Evolutionary conservation across 2,888 invertebrate species (phyloP).

Genomic region (Drosophila nigricruria): DNA sequence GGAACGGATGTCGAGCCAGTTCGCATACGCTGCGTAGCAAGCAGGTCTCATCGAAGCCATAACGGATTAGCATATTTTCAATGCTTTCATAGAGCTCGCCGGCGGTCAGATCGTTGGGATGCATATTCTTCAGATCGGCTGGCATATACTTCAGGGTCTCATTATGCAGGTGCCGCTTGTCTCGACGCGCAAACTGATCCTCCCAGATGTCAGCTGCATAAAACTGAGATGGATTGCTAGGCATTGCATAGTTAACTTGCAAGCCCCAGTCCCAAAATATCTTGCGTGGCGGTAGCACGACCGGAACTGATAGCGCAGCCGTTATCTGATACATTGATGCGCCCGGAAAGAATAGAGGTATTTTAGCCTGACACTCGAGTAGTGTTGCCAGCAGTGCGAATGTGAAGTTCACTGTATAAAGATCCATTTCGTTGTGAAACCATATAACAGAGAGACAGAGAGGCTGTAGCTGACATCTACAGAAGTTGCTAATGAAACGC

Average conservation of each 20-base stretch:
- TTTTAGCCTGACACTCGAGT: conserved; percentile 19
- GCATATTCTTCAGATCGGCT: conserved; percentile 27
- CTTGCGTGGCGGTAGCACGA: conserved; percentile 68
- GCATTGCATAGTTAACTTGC: conserved; percentile 81
- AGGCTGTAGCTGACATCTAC: conserved; percentile 27
- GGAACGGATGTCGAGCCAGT: conserved; percentile 88
- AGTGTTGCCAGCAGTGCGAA: conserved; percentile 29
- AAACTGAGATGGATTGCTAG: conserved; percentile 66
- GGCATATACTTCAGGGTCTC: conserved; percentile 53
- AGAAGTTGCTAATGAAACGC: conserved; percentile 64
- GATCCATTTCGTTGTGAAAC: conserved; percentile 54
- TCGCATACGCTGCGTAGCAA: conserved; percentile 89
- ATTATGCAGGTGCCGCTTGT: conserved; percentile 47
- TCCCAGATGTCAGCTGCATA: conserved; percentile 76
- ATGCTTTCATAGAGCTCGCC: conserved; percentile 74
- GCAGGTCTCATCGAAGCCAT: conserved; percentile 88
- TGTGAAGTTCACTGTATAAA: conserved; percentile 35
- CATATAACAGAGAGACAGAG: not conserved
- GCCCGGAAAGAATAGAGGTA: conserved; percentile 56
- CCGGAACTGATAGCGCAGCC: conserved; percentile 75
- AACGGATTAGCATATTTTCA: conserved; percentile 71
- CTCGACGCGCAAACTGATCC: conserved; percentile 52
- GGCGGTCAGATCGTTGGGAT: conserved; percentile 71
- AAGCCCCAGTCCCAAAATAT: conserved; percentile 81
- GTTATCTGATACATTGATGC: conserved; percentile 70